Conservation (phyloP, 2,113 vertebrate genomes). For the Channa argus region DNA sequence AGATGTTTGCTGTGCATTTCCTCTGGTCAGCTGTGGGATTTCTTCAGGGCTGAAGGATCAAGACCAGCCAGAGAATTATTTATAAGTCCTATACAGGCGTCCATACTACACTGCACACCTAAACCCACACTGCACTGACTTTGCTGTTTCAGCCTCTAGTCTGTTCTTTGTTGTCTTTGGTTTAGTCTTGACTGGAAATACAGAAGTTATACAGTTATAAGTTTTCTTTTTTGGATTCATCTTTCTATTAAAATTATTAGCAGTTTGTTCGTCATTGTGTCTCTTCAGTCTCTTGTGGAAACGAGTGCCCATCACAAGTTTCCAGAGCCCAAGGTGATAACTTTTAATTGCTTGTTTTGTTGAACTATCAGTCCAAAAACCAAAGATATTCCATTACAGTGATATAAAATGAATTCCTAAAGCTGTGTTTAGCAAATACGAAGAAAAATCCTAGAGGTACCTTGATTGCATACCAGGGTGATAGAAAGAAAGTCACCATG, state of each 20-base stretch:
- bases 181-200: neutral
- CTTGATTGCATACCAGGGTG: neutral
- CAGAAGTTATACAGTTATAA: neutral
- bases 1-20: slow-evolving; percentile 54
- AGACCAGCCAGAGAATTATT: slow-evolving; percentile 61
- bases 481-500: neutral
- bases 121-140: slow-evolving; percentile 22
- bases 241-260: neutral
- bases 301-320: neutral
- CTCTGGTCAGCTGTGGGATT: slow-evolving; percentile 60
- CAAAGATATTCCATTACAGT: neutral
- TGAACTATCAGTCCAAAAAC: neutral
- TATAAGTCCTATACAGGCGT: slow-evolving; percentile 56
- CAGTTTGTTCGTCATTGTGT: neutral
- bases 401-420: neutral
- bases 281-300: neutral
- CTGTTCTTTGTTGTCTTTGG: slow-evolving; percentile 10
- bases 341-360: neutral
- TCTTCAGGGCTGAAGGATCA: slow-evolving; percentile 64
- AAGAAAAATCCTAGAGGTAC: neutral
- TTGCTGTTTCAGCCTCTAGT: slow-evolving; percentile 17
- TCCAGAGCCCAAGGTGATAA: neutral
- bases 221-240: neutral
- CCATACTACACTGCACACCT: slow-evolving; percentile 20
- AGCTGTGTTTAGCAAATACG: neutral